These are phyloP conservation scores for Protobothrops mucrosquamatus DNA, from an alignment of 2,113 vertebrate genomes.

Conservation along the genomic window DNA sequence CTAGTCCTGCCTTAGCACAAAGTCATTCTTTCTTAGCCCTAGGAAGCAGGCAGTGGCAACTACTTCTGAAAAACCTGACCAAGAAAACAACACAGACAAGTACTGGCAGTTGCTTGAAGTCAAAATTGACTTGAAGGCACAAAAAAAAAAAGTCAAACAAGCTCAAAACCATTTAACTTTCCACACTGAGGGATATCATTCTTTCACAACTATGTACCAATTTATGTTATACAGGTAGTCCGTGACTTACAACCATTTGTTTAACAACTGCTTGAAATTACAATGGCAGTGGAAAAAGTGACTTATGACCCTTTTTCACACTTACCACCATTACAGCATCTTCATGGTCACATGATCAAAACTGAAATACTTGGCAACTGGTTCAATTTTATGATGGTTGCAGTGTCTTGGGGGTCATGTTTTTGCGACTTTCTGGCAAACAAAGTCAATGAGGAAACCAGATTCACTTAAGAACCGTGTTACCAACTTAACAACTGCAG, in stretches of 20 bases:
- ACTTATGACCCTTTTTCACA: not conserved
- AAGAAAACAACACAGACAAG: not conserved
- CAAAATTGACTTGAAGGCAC: not conserved
- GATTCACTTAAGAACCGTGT: not conserved
- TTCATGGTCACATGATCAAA: not conserved
- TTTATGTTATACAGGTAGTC: not conserved
- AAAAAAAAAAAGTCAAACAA: not conserved
- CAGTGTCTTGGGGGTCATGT: not conserved
- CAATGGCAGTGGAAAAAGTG: not conserved
- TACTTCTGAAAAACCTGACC: not conserved
- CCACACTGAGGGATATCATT: not conserved
- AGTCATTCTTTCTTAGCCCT: not conserved
- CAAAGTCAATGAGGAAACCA: not conserved
- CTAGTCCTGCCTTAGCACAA: not conserved
- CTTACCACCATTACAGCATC: not conserved
- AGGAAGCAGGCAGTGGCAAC: not conserved
- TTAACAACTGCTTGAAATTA: not conserved
- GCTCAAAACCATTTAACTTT: not conserved
- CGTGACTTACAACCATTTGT: not conserved
- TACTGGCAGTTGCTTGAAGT: not conserved
- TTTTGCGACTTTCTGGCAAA: not conserved
- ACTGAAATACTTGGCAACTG: not conserved
- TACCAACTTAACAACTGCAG: not conserved
- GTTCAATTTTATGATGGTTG: not conserved
- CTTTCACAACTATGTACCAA: not conserved